Conservation (phyloP, 37 sponge, comb jelly and placozoan genomes). For the Hormiphora californensis region DNA sequence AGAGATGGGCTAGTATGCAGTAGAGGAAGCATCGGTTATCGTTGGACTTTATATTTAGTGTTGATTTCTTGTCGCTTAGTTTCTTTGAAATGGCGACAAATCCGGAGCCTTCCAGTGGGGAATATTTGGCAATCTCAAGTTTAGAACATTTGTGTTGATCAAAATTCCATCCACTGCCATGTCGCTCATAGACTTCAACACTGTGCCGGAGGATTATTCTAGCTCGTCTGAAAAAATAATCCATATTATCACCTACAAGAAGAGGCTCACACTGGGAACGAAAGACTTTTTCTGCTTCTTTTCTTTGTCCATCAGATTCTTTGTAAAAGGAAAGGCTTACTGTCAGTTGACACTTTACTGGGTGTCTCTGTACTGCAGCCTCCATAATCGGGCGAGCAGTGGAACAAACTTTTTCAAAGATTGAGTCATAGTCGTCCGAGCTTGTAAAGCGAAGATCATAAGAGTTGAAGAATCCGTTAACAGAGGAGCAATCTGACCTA, state of each 20-base stretch:
- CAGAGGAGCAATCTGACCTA: background rate
- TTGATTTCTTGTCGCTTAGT: background rate
- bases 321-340: background rate
- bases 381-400: background rate
- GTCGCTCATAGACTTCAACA: background rate
- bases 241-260: background rate
- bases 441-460: background rate
- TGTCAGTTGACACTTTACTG: background rate
- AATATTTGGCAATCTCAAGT: background rate
- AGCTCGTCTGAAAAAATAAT: background rate
- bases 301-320: background rate
- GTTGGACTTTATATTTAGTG: background rate
- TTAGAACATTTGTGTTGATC: background rate
- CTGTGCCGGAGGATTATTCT: background rate
- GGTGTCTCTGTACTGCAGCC: background rate
- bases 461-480: background rate
- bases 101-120: background rate
- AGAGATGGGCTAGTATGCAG: background rate
- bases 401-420: background rate
- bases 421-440: background rate
- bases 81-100: background rate
- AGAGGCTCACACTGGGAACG: conserved; percentile 1
- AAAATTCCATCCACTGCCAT: conserved; percentile 26
- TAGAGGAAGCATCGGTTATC: conserved; percentile 2
- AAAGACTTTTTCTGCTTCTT: background rate